phyloP scores from a whole-genome alignment of 2,888 invertebrate species.

The Leucophenga montana region DNA sequence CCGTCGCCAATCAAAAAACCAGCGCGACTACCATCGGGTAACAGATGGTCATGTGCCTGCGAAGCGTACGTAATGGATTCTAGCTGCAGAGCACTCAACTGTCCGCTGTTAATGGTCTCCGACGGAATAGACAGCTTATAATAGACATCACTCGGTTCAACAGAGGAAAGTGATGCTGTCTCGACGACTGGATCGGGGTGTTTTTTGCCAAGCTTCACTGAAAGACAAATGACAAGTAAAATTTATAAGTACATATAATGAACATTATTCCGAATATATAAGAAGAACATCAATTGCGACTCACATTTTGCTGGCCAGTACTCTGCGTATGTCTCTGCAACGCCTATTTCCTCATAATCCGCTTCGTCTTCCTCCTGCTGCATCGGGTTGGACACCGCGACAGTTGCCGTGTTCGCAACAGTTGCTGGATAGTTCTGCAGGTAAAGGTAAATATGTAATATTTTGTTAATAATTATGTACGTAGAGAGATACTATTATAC shows the following conservation, averaged over 20 bases:
- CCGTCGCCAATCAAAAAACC: conserved; percentile 99
- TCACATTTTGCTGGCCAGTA: conserved; percentile 97
- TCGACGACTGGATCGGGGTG: conserved; percentile 99
- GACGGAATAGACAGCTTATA: conserved; percentile 89
- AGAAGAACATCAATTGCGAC: conserved; percentile 52
- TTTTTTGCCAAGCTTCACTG: conserved; percentile 92
- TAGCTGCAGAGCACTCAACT: conserved; percentile 94
- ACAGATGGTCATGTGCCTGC: conserved; percentile 93
- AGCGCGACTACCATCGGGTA: conserved; percentile 91
- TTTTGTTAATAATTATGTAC: too few species aligned
- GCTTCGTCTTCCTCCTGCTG: conserved; percentile 83
- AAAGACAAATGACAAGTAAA: conserved; percentile 32
- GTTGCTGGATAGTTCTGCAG: conserved; percentile 24
- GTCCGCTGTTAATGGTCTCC: conserved; percentile 86
- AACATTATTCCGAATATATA: not conserved
- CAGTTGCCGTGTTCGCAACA: conserved; percentile 37
- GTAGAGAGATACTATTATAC: too few species aligned
- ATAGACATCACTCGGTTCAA: conserved; percentile 94
- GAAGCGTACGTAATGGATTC: conserved; percentile 98
- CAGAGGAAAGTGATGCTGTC: conserved; percentile 96
- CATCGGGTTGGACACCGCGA: conserved; percentile 39
- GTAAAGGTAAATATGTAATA: too few species aligned
- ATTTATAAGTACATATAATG: not conserved
- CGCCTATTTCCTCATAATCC: conserved; percentile 97
- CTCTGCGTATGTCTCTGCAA: conserved; percentile 98